Conservation (phyloP, 1,140 invertebrate genomes). For the Spodoptera litura region DNA sequence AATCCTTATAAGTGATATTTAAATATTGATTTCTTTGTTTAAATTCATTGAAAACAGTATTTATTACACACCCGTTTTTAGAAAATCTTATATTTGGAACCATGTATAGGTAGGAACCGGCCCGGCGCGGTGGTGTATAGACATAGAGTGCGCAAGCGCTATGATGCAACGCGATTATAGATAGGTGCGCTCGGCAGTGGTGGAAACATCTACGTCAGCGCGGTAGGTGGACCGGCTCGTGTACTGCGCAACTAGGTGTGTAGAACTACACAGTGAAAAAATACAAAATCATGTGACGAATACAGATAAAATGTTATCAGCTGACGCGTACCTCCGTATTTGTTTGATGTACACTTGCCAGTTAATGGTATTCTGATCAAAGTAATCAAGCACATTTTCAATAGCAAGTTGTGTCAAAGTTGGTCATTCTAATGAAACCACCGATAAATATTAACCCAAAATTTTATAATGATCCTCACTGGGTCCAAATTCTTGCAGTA, state of each 20-base stretch:
- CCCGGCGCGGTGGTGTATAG: neutral
- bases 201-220: constrained; percentile 59
- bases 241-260: constrained; percentile 13
- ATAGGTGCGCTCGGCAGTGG: constrained; percentile 52
- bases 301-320: constrained; percentile 50
- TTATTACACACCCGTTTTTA: neutral
- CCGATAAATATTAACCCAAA: too few species aligned
- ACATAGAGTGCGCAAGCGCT: constrained; percentile 54
- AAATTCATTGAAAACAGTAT: neutral
- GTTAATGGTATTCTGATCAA: neutral
- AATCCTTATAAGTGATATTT: neutral
- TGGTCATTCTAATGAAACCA: neutral
- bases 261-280: neutral
- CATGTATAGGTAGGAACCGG: too few species aligned
- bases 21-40: neutral
- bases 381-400: too few species aligned
- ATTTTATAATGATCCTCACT: too few species aligned
- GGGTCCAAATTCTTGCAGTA: too few species aligned
- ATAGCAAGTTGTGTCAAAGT: neutral
- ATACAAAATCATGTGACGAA: constrained; percentile 47
- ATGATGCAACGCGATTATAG: constrained; percentile 66
- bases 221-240: constrained; percentile 39
- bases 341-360: constrained; percentile 43
- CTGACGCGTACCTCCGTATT: constrained; percentile 51
- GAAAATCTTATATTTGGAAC: too few species aligned